Evolutionary conservation across 2,797 vertebrate genomes (phyloP).

Genomic region (Vireo griseus): DNA sequence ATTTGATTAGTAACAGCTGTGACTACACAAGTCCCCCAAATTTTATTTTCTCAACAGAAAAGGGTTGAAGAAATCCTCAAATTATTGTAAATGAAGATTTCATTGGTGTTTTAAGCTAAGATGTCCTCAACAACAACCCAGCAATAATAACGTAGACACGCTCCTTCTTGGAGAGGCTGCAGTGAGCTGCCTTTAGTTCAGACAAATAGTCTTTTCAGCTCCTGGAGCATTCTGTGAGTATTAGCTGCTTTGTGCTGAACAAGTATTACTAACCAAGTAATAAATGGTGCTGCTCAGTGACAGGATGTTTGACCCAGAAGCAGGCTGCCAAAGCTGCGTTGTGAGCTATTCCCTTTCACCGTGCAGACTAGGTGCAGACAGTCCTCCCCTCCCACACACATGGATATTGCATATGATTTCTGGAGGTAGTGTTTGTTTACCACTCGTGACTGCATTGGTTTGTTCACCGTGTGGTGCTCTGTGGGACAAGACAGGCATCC

Average conservation of each 20-base stretch:
- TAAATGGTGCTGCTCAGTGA: neutral
- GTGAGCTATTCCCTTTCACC: neutral
- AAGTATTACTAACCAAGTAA: neutral
- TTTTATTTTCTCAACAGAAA: neutral
- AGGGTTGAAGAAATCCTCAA: neutral
- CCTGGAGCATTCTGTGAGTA: neutral
- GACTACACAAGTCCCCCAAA: neutral
- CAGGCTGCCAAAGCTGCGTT: neutral
- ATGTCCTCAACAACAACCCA: neutral
- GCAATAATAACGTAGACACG: neutral
- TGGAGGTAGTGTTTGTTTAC: conserved; percentile 73
- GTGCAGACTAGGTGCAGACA: neutral
- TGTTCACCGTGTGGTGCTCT: conserved; percentile 64
- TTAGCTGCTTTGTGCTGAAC: neutral
- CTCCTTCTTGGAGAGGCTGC: conserved; percentile 9
- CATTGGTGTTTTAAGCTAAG: neutral
- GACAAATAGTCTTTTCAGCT: conserved; percentile 4
- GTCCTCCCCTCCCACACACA: neutral
- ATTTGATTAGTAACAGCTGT: conserved; percentile 9
- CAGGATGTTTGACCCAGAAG: conserved; percentile 6
- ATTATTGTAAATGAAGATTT: neutral
- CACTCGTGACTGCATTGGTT: conserved; percentile 57
- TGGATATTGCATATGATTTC: conserved; percentile 45
- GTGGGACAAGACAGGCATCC: conserved; percentile 76
- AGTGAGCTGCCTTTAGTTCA: conserved; percentile 1